These are phyloP conservation scores for Intellagama lesueurii DNA, from an alignment of 2,797 vertebrate genomes.

Conservation along the genomic window DNA sequence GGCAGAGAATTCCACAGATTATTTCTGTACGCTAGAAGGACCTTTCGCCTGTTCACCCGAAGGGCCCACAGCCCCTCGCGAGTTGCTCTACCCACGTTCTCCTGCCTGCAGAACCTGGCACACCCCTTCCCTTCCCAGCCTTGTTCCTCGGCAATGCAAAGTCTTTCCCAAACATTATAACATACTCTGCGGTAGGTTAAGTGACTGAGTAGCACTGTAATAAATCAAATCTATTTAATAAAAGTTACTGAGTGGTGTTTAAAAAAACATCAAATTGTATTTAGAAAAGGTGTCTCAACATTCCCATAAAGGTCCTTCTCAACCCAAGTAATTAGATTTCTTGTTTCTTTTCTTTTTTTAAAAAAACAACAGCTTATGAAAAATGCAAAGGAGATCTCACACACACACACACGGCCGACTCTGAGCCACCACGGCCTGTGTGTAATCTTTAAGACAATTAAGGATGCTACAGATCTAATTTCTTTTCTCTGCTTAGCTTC, in stretches of 20 bases:
- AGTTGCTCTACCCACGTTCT: background rate
- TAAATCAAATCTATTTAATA: background rate
- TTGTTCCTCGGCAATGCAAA: background rate
- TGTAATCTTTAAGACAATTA: slow-evolving; percentile 68
- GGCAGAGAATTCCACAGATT: background rate
- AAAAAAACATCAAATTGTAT: background rate
- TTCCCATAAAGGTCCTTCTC: slow-evolving; percentile 31
- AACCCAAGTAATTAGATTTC: slow-evolving; percentile 43
- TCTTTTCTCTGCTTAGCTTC: slow-evolving; percentile 66
- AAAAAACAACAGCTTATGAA: slow-evolving; percentile 9
- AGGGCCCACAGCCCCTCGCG: background rate
- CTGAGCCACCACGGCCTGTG: slow-evolving; percentile 38
- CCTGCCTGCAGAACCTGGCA: background rate
- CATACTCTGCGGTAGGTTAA: background rate
- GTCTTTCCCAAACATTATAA: background rate
- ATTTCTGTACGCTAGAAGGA: no score
- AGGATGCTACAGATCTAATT: slow-evolving; percentile 73
- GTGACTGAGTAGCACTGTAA: background rate
- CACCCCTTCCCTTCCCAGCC: background rate
- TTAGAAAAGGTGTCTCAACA: slow-evolving; percentile 22
- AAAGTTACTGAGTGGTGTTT: slow-evolving; percentile 13
- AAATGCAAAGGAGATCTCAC: slow-evolving; percentile 59
- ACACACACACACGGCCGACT: background rate
- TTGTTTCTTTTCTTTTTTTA: background rate
- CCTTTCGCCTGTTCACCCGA: background rate